Evolutionary conservation across 92 coral and sea anemone species (phyloP), one percentile per base, ranked within the genome.

Genomic region (Actinernus sp.): DNA sequence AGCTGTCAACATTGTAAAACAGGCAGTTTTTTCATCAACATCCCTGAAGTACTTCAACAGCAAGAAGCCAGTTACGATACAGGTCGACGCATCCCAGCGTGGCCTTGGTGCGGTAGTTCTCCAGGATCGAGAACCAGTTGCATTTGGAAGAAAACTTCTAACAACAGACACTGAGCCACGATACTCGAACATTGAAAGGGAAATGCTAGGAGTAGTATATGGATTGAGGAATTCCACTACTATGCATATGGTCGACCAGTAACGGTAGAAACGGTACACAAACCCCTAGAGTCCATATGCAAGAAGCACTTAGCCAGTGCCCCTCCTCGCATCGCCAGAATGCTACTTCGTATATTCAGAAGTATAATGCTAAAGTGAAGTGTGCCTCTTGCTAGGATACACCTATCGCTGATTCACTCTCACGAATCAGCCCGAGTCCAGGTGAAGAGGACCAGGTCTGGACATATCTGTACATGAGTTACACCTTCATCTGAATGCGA

Each of bases 401-500:
- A n/a, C n/a, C n/a, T n/a, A n/a, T n/a, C n/a, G n/a, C n/a, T n/a
- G n/a, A n/a, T n/a, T n/a, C n/a, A n/a, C n/a, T n/a, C n/a, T 82
- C 83, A 31, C 74, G 82, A 13, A 47, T 73, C 30, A 65, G 44
- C 32, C 81, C 83, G 13, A 74, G 83, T 28, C 32, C n/a, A n/a
- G n/a, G n/a, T n/a, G n/a, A n/a, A n/a, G n/a, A n/a, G 65, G n/a
- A 1, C 51, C 49, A 36, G 74, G 73, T 28, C 58, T 69, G 4
- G 90, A 78, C 53, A 55, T n/a, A n/a, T n/a, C n/a, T n/a, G n/a
- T n/a, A n/a, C n/a, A n/a, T n/a, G n/a, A n/a, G n/a, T n/a, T n/a
- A 23, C 59, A 78, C 52, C 51, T 62, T 23, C 74, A 78, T 33
- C 80, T 85, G 18, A 85, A 78, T 63, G 72, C 82, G 18, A 77